Conservation (phyloP, 64 coral and sea anemone genomes). For the Dendrophyllia cribrosa region DNA sequence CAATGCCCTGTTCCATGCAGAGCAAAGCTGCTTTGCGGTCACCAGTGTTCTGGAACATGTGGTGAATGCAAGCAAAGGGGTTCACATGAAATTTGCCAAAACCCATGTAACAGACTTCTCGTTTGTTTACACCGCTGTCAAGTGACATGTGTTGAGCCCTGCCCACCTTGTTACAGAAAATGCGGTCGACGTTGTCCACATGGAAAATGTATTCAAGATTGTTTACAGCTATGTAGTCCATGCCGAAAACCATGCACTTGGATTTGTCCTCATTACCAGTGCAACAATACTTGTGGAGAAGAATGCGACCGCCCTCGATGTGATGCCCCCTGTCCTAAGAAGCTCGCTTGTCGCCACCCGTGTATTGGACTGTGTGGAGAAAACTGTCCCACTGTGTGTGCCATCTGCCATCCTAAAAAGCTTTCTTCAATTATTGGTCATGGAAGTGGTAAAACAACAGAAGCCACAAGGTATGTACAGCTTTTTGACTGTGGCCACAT, state of each 20-base stretch:
- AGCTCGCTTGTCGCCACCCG: conserved; percentile 49
- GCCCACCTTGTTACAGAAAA: conserved; percentile 62
- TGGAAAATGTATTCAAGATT: conserved; percentile 20
- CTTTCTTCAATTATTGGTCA: not conserved
- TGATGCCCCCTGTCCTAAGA: conserved; percentile 51
- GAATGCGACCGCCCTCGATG: conserved; percentile 45
- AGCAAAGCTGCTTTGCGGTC: conserved; percentile 49
- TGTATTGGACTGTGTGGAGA: conserved; percentile 76
- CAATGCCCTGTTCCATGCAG: conserved; percentile 13
- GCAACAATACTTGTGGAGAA: conserved; percentile 72
- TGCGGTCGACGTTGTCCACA: conserved; percentile 60
- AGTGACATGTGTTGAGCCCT: conserved; percentile 51
- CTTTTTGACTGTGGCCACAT: conserved; percentile 55
- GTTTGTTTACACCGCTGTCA: conserved; percentile 74
- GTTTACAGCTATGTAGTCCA: conserved; percentile 44
- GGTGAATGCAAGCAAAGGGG: conserved; percentile 22
- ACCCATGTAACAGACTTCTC: conserved; percentile 48
- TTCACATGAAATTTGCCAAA: conserved; percentile 50
- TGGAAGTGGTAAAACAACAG: not conserved
- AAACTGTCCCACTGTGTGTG: conserved; percentile 47
- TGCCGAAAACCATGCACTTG: conserved; percentile 61
- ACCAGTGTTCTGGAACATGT: conserved; percentile 59
- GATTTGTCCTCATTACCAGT: conserved; percentile 66
- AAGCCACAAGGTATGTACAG: conserved; percentile 35
- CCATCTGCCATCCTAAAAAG: conserved; percentile 37